Conservation (phyloP, 2,888 invertebrate species). For the Pseudococcus jackbeardsleyi region DNA sequence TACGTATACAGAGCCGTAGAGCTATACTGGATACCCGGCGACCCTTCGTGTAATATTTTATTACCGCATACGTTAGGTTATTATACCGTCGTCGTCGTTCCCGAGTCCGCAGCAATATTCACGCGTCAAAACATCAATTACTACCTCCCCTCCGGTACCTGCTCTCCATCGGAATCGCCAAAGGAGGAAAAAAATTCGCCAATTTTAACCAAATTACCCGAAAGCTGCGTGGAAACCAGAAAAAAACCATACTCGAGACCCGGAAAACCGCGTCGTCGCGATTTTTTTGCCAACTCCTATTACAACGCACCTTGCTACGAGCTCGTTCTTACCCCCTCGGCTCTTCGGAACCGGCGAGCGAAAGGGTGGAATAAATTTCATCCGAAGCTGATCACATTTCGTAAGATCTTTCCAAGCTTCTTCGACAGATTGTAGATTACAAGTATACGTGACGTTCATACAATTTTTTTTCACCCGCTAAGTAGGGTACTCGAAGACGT, state of each 20-base stretch:
- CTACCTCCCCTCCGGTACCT: not conserved
- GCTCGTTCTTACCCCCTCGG: too few species aligned
- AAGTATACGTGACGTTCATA: conserved; percentile 19
- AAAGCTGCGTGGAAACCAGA: too few species aligned
- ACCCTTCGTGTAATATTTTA: not conserved
- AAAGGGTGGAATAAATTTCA: conserved; percentile 23
- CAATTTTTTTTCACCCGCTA: not conserved
- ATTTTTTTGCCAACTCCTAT: too few species aligned
- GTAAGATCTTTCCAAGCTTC: conserved; percentile 11
- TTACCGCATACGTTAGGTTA: conserved; percentile 7
- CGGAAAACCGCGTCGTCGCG: too few species aligned
- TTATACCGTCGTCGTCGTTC: not conserved
- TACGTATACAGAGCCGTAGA: not conserved
- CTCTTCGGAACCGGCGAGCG: not conserved
- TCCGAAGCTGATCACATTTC: conserved; percentile 9
- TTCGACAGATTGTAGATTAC: conserved; percentile 15
- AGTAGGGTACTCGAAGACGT: too few species aligned
- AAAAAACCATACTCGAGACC: too few species aligned
- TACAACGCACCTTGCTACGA: too few species aligned
- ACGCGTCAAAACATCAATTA: conserved; percentile 25
- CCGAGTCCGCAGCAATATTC: not conserved
- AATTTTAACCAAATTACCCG: not conserved
- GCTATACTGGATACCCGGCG: not conserved
- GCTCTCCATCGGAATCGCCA: not conserved
- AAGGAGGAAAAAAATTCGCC: not conserved